phyloP scores from a whole-genome alignment of 2,113 vertebrate species.

The Protomyctophum bolini region DNA sequence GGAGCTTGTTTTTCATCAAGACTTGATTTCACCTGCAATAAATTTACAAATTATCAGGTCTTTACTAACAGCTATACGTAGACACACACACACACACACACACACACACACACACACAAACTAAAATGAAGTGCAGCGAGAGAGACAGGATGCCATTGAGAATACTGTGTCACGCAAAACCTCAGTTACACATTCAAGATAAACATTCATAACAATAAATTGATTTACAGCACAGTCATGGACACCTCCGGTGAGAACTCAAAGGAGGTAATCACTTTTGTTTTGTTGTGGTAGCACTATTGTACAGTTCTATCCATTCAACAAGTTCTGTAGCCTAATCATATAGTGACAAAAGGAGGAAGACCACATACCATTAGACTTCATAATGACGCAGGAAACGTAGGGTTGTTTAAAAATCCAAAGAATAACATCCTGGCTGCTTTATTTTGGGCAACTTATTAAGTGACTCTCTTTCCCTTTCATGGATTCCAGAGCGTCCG shows the following conservation, averaged over 20 bases:
- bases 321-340: no score
- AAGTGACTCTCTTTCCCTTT: background rate
- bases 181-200: background rate
- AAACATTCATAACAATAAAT: background rate
- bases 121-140: slow-evolving; percentile 1
- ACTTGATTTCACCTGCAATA: slow-evolving; percentile 51
- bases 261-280: no score
- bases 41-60: background rate
- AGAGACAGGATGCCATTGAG: no score
- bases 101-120: no score
- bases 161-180: background rate
- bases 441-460: no score
- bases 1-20: slow-evolving; percentile 27
- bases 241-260: no score
- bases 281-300: no score
- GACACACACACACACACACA: no score
- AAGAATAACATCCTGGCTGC: slow-evolving; percentile 31
- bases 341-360: no score
- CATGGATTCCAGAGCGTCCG: background rate
- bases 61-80: background rate
- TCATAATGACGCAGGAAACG: slow-evolving; percentile 1
- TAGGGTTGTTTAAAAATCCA: background rate
- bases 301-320: no score
- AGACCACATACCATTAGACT: slow-evolving; percentile 48
- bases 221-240: background rate